Percentiles rank a stretch among this genome's conserved stretches.
phyloP scores from a whole-genome alignment of 2,113 vertebrate genomes.

The Verasper variegatus region DNA sequence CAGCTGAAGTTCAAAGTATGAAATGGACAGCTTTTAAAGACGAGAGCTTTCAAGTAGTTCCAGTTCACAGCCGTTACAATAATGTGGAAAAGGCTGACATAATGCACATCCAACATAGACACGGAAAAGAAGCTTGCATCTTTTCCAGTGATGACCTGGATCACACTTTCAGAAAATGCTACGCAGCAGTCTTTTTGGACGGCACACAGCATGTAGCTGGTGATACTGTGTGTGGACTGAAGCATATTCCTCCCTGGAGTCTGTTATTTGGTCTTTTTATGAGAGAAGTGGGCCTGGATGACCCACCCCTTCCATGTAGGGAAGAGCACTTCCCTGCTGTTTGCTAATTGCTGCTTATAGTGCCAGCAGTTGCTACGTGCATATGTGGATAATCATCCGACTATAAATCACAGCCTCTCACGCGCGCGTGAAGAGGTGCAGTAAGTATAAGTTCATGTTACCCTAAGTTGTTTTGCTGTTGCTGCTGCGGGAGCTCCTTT shows the following conservation, averaged over 20 bases:
- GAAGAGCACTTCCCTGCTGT: constrained; percentile 29
- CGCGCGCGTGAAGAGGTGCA: not conserved
- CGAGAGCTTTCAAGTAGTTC: constrained; percentile 1
- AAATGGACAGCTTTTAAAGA: constrained; percentile 10
- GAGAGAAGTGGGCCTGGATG: not conserved
- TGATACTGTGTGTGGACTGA: constrained; percentile 3
- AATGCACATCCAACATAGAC: not conserved
- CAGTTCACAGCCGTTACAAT: constrained; percentile 9
- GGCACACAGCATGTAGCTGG: constrained; percentile 16
- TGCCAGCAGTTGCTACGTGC: not conserved
- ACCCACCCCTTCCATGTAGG: constrained; percentile 20
- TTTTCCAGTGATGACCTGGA: not conserved
- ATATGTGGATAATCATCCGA: constrained; percentile 21
- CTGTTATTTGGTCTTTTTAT: constrained; percentile 54
- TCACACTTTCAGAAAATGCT: constrained; percentile 1
- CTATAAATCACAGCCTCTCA: constrained; percentile 32
- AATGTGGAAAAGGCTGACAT: constrained; percentile 20
- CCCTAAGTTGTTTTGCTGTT: not conserved
- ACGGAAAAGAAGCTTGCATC: not conserved
- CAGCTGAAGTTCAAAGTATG: not conserved
- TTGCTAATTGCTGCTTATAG: constrained; percentile 55
- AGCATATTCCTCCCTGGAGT: constrained; percentile 3
- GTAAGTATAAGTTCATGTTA: constrained; percentile 25
- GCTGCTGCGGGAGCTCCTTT: constrained; percentile 2
- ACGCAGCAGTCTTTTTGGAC: not conserved